Evolutionary conservation across 2,888 invertebrate species (phyloP).

Genomic region (Tachina grossa): DNA sequence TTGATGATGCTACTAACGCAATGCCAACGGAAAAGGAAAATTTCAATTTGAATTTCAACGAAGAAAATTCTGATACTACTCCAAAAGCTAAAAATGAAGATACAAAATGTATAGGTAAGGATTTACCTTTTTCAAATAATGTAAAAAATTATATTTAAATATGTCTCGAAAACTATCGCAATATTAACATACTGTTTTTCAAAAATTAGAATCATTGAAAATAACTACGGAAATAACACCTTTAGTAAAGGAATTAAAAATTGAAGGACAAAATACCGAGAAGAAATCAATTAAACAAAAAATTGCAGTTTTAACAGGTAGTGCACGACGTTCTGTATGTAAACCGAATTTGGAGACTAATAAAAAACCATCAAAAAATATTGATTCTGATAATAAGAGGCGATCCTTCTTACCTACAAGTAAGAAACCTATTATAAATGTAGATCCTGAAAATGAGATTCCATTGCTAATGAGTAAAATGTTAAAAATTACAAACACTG

Average conservation of each 20-base stretch:
- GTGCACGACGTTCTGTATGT: constrained; percentile 61
- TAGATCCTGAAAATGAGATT: constrained; percentile 74
- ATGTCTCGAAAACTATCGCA: no score
- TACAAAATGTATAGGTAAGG: constrained; percentile 31
- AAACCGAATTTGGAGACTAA: constrained; percentile 71
- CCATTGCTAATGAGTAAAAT: constrained; percentile 76
- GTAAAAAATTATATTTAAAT: no score
- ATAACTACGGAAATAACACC: constrained; percentile 14
- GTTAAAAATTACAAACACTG: constrained; percentile 74
- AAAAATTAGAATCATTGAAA: background rate
- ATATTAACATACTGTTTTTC: background rate
- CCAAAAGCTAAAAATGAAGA: constrained; percentile 1
- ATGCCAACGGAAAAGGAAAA: background rate
- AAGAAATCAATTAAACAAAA: constrained; percentile 25
- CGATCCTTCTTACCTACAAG: constrained; percentile 55
- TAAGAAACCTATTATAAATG: constrained; percentile 37
- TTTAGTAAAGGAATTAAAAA: constrained; percentile 48
- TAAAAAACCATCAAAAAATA: constrained; percentile 70
- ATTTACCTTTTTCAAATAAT: background rate
- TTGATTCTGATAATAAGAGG: constrained; percentile 48
- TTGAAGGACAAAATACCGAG: background rate
- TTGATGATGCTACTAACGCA: background rate
- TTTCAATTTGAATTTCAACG: background rate
- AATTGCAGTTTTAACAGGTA: constrained; percentile 24
- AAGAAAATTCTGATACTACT: background rate